Conservation (phyloP, 1,140 invertebrate genomes). For the Bombus soroeensis region DNA sequence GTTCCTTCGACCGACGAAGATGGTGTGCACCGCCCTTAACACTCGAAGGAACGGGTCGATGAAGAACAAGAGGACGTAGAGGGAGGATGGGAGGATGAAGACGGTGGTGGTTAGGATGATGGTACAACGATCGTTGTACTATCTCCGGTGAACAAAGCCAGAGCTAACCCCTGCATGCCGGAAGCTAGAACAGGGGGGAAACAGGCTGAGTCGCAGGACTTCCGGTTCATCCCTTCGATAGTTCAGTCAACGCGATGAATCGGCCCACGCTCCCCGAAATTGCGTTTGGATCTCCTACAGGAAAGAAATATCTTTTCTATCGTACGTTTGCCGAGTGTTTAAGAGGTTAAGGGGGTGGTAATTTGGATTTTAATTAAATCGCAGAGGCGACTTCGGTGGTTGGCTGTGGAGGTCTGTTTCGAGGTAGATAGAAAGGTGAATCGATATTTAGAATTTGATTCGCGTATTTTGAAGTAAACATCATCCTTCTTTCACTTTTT, state of each 20-base stretch:
- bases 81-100: constrained; percentile 21
- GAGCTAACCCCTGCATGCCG: constrained; percentile 47
- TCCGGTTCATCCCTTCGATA: constrained; percentile 63
- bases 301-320: constrained; percentile 9
- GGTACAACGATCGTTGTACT: constrained; percentile 65
- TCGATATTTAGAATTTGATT: no score
- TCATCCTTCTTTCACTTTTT: no score
- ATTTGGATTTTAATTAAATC: constrained; percentile 27
- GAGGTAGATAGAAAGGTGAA: no score
- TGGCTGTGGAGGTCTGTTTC: background rate
- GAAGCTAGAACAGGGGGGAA: constrained; percentile 51
- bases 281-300: background rate
- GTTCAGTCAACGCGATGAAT: constrained; percentile 13
- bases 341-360: background rate
- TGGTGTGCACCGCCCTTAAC: constrained; percentile 27
- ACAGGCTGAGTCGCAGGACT: constrained; percentile 57
- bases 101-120: constrained; percentile 59
- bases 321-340: background rate
- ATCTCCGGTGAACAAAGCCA: constrained; percentile 69
- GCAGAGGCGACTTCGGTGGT: background rate
- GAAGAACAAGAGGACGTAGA: background rate
- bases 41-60: constrained; percentile 10
- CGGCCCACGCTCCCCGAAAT: background rate
- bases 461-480: no score
- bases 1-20: constrained; percentile 61